These are phyloP conservation scores for Lineus longissimus DNA, from an alignment of 1,140 invertebrate genomes.

Conservation along the genomic window DNA sequence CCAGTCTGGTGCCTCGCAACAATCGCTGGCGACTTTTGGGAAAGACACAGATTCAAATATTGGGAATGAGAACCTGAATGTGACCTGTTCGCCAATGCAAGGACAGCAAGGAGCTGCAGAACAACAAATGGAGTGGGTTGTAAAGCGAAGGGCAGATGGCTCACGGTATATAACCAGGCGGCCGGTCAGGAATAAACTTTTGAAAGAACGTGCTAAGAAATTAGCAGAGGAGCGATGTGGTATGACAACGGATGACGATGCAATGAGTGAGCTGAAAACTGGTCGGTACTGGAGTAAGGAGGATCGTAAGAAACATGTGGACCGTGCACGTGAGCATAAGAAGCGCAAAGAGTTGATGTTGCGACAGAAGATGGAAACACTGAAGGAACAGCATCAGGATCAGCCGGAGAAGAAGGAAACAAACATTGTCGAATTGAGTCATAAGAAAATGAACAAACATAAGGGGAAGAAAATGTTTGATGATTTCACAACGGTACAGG, in stretches of 20 bases:
- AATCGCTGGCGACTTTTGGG: slow-evolving; percentile 34
- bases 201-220: slow-evolving; percentile 68
- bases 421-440: slow-evolving; percentile 55
- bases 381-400: slow-evolving; percentile 32
- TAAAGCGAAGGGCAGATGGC: slow-evolving; percentile 74
- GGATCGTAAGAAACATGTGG: slow-evolving; percentile 71
- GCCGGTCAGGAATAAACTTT: slow-evolving; percentile 65
- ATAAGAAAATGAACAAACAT: slow-evolving; percentile 56
- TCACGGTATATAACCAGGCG: slow-evolving; percentile 73
- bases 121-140: slow-evolving; percentile 70
- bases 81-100: background rate
- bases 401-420: slow-evolving; percentile 43
- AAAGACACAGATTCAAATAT: background rate
- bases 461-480: slow-evolving; percentile 55
- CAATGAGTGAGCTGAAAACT: slow-evolving; percentile 74
- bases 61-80: background rate
- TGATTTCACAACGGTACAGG: slow-evolving; percentile 58
- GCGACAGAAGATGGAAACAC: slow-evolving; percentile 48
- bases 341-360: slow-evolving; percentile 45
- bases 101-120: background rate
- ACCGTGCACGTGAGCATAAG: slow-evolving; percentile 65
- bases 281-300: slow-evolving; percentile 78
- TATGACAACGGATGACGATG: slow-evolving; percentile 77
- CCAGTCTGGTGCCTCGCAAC: slow-evolving; percentile 28
- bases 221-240: slow-evolving; percentile 68